A percentile compares a stretch with the other conserved stretches of the same genome.
These are phyloP conservation scores for Sphecodes monilicornis DNA, from an alignment of 2,888 invertebrate genomes.

Conservation along the genomic window DNA sequence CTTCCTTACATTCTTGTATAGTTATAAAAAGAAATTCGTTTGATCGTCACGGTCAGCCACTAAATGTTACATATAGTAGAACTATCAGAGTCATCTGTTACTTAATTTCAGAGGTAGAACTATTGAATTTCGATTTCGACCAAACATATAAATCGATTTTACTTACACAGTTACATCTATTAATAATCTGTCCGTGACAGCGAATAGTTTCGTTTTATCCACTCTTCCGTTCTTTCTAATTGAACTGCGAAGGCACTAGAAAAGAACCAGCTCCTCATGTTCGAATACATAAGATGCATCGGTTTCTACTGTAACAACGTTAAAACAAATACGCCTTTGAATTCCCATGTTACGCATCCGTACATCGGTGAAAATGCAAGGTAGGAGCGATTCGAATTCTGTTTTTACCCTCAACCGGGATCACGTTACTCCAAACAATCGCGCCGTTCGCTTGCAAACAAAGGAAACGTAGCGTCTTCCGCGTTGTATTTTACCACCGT, in stretches of 20 bases:
- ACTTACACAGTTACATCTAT: constrained; percentile 15
- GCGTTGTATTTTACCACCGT: not conserved
- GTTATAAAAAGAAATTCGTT: not conserved
- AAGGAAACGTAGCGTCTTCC: not conserved
- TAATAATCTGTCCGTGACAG: not conserved
- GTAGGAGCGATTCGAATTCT: not conserved
- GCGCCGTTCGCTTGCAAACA: not conserved
- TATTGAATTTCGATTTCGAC: not conserved
- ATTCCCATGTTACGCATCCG: not conserved
- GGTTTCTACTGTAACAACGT: not conserved
- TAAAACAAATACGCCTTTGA: not conserved
- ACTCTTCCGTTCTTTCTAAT: not conserved
- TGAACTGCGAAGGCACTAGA: not conserved
- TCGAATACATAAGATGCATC: not conserved
- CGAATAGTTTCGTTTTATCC: not conserved
- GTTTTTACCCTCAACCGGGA: not conserved
- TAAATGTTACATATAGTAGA: not conserved
- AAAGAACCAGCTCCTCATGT: not conserved
- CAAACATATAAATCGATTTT: not conserved
- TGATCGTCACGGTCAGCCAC: not conserved
- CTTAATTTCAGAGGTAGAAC: constrained; percentile 8
- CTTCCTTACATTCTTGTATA: not conserved
- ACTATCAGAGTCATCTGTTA: constrained; percentile 40
- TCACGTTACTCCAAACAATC: constrained; percentile 9
- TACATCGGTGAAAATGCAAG: not conserved